Percentiles rank a stretch among this genome's conserved stretches.
Conservation (phyloP, 2,113 vertebrate species). For the Laticauda laticaudata region DNA sequence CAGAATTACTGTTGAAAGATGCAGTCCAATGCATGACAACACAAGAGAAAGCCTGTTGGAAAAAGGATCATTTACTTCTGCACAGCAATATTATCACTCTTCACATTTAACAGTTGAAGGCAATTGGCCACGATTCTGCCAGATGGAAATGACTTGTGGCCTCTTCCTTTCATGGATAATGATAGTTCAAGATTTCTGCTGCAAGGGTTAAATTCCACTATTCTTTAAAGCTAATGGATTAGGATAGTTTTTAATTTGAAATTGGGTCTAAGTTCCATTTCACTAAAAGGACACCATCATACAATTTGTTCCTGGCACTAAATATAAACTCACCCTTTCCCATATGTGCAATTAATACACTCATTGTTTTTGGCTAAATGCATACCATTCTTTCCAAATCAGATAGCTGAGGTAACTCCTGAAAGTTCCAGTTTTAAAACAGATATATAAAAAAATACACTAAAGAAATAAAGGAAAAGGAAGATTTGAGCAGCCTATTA, state of each 20-base stretch:
- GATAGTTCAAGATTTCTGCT: background rate
- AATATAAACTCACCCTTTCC: background rate
- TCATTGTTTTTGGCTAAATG: background rate
- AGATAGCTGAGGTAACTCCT: constrained; percentile 8
- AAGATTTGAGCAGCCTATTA: background rate
- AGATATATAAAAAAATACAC: background rate
- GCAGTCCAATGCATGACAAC: background rate
- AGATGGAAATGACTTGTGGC: background rate
- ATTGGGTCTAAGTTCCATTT: background rate
- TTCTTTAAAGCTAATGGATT: background rate
- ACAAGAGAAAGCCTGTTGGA: background rate
- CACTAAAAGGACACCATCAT: background rate
- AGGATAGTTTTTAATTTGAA: background rate
- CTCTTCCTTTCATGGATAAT: background rate
- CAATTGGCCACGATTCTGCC: background rate
- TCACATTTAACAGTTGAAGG: background rate
- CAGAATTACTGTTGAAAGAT: background rate
- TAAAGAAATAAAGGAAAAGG: background rate
- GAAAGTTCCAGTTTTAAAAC: background rate
- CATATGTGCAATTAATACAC: background rate
- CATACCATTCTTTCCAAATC: background rate
- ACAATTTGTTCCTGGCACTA: background rate
- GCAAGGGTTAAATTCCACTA: background rate
- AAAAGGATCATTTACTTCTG: background rate
- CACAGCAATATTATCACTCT: background rate